Evolutionary conservation across 1,140 invertebrate genomes (phyloP).

Genomic region (Cydia fagiglandana): DNA sequence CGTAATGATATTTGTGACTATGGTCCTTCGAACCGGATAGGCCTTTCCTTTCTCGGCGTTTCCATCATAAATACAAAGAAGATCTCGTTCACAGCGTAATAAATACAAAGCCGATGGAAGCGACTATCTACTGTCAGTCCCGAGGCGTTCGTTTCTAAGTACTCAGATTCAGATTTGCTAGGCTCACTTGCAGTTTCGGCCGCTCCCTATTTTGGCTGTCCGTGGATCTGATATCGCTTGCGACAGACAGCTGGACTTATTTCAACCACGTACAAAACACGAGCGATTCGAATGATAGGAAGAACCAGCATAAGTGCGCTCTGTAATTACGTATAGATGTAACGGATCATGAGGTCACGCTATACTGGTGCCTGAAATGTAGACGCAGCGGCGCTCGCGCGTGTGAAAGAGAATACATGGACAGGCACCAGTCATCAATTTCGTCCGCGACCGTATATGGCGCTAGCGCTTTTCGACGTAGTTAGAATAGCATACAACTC

Average conservation of each 20-base stretch:
- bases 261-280: not conserved
- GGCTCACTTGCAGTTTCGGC: not conserved
- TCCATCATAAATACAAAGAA: constrained; percentile 9
- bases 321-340: not conserved
- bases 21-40: not conserved
- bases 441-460: constrained; percentile 10
- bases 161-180: not conserved
- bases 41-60: constrained; percentile 4
- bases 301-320: not conserved
- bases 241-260: not conserved
- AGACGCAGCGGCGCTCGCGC: not conserved
- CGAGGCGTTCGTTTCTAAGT: not conserved
- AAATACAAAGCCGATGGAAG: constrained; percentile 3
- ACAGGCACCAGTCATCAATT: constrained; percentile 32
- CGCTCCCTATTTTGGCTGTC: constrained; percentile 17
- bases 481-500: not conserved
- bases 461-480: not conserved
- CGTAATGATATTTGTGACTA: not conserved
- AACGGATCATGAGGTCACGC: not conserved
- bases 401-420: not conserved
- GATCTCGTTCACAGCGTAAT: constrained; percentile 13
- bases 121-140: constrained; percentile 7
- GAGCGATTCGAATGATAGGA: not conserved
- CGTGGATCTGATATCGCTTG: constrained; percentile 12
- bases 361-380: not conserved